Conservation (phyloP, 1,140 invertebrate genomes). For the Temnothorax curvispinosus region DNA sequence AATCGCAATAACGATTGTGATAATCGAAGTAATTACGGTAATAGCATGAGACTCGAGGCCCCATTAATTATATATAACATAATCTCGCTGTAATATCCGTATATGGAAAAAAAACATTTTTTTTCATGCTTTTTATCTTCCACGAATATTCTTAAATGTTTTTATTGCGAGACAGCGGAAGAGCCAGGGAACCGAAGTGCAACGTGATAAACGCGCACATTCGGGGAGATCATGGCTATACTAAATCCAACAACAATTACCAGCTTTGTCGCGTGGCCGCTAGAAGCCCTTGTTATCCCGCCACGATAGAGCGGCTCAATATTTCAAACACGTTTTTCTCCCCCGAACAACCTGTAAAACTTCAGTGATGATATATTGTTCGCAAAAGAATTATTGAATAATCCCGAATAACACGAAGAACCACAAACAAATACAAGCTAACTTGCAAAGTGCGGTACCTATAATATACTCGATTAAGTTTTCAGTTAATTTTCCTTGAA, state of each 20-base stretch:
- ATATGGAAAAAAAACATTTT: neutral
- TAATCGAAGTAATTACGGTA: conserved; percentile 58
- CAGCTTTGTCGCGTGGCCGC: conserved; percentile 27
- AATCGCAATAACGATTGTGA: conserved; percentile 55
- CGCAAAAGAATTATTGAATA: neutral
- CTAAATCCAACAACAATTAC: conserved; percentile 62
- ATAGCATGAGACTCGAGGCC: conserved; percentile 36
- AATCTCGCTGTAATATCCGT: conserved; percentile 21
- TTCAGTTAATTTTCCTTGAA: neutral
- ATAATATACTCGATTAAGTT: neutral
- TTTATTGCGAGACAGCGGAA: conserved; percentile 26
- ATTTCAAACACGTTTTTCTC: conserved; percentile 40
- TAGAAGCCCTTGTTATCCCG: conserved; percentile 50
- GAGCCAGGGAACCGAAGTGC: neutral
- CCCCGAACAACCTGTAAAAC: neutral
- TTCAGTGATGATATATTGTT: conserved; percentile 13
- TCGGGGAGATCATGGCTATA: conserved; percentile 37
- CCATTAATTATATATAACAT: conserved; percentile 56
- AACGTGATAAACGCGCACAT: conserved; percentile 40
- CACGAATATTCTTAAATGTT: conserved; percentile 30
- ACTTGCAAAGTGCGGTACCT: neutral
- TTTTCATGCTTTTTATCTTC: neutral
- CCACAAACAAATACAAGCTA: neutral
- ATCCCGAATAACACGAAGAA: neutral
- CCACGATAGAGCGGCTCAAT: conserved; percentile 28